Evolutionary conservation across 2,113 vertebrate species (phyloP).

Genomic region (Chlorocebus sabaeus): DNA sequence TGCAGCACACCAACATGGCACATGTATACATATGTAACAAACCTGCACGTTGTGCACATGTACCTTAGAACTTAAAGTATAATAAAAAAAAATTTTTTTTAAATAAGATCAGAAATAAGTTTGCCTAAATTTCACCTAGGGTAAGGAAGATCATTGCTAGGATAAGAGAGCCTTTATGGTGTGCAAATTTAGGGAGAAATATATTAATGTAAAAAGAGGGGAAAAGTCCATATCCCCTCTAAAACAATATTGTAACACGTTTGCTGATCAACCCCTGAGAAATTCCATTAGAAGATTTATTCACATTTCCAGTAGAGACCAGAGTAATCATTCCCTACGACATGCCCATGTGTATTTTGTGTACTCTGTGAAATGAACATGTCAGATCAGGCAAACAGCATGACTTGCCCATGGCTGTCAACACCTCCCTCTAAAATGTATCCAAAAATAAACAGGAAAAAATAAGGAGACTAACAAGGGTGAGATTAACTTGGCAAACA

Average conservation of each 20-base stretch:
- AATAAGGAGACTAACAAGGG: not conserved
- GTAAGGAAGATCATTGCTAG: not conserved
- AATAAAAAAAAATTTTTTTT: rapidly evolving
- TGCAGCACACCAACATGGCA: too few species aligned
- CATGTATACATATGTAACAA: too few species aligned
- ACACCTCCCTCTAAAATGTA: not conserved
- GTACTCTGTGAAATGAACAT: rapidly evolving
- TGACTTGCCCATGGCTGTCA: not conserved
- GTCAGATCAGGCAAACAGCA: too few species aligned
- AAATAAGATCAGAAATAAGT: not conserved
- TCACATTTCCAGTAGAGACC: not conserved
- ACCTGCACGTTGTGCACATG: too few species aligned
- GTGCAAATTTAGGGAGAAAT: not conserved
- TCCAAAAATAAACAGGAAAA: not conserved
- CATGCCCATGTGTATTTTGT: not conserved
- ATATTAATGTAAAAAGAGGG: not conserved
- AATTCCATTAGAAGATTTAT: not conserved
- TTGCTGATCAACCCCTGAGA: not conserved
- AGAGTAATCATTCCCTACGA: not conserved
- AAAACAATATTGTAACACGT: not conserved
- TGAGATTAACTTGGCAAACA: not conserved
- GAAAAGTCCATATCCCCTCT: not conserved
- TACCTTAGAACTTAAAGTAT: too few species aligned
- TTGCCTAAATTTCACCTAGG: not conserved
- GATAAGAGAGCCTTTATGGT: not conserved